Base-by-base conservation (phyloP, 2,113 vertebrate genomes). In the Urocolius indicus region DNA sequence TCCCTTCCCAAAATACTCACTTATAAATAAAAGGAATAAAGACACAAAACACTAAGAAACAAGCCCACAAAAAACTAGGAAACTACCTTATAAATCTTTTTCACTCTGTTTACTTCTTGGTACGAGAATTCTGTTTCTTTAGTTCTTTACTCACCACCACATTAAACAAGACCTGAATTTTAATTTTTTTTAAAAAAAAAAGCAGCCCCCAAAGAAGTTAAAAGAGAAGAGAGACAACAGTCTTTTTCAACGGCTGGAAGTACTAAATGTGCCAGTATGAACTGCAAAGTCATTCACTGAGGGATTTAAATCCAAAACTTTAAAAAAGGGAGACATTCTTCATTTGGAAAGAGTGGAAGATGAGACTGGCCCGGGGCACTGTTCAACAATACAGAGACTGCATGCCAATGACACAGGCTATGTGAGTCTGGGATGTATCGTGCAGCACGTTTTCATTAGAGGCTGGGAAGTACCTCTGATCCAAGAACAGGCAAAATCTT, bases 201-300 rank as follows among this genome's bases (percentile, higher is more conserved):
- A 68, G 10, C 46, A 88, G 27, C 9, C 46, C 63, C 63, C 30
- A 69, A 69, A 92, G 27, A 76, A 66, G 34, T 9, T 34, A 92
- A 80, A 92, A 90, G 30, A 58, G 51, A 24, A 67, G 32, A 90
- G 24, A 67, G 57, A 80, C 72, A 83, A 72, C 24, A 59, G 20
- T 34, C 59, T 59, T 73, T 93, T 63, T 90, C 59, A 88, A 41
- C 32, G 20, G 38, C 27, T 38, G 59, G 59, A 74, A 41, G 79
- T 88, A 95, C 59, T 86, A 89, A 92, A 89, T 78, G 68, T 92
- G 79, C 83, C 61, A 71, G 17, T 43, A 57, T 45, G 82, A 93
- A 76, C 45, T 94, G 58, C 52, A 75, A 90, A 91, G 84, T 79
- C 82, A 76, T 68, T 85, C 41, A 74, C 41, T 43, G 32, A 69